Conservation (phyloP, 2,113 vertebrate genomes). For the rabbit (Oryctolagus cuniculus) region DNA sequence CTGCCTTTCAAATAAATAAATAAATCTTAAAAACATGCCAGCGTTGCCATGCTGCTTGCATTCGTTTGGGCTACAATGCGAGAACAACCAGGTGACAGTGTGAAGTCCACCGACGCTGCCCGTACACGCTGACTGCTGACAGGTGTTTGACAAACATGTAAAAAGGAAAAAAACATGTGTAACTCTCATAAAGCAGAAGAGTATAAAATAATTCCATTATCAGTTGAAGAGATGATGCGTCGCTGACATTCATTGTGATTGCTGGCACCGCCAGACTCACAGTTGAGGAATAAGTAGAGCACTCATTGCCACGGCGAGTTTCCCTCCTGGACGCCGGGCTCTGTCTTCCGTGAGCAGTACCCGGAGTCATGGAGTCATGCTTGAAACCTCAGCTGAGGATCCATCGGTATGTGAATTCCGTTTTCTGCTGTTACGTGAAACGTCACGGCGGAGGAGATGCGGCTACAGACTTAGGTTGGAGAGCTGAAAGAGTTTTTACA, state of each 20-base stretch:
- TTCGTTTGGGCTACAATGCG: neutral
- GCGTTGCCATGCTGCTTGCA: too few relatives aligned
- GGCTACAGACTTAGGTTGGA: neutral
- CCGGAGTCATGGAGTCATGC: neutral
- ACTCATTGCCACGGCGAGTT: too few relatives aligned
- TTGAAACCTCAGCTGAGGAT: neutral
- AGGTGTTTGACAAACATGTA: neutral
- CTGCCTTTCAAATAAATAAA: too few relatives aligned
- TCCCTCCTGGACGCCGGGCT: too few relatives aligned
- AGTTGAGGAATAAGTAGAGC: too few relatives aligned
- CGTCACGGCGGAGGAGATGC: neutral
- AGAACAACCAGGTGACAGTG: neutral
- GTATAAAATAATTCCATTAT: neutral
- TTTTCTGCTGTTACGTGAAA: neutral
- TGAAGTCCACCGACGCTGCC: too few relatives aligned
- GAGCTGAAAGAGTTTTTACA: neutral
- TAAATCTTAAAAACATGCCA: too few relatives aligned
- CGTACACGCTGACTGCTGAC: neutral
- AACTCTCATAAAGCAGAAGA: neutral
- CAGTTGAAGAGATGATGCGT: neutral
- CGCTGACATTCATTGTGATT: neutral
- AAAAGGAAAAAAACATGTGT: neutral
- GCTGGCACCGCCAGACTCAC: neutral
- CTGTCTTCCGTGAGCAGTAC: neutral
- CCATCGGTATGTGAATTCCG: neutral